Evolutionary conservation across 1,140 invertebrate species (phyloP).

Genomic region (Wasmannia auropunctata): DNA sequence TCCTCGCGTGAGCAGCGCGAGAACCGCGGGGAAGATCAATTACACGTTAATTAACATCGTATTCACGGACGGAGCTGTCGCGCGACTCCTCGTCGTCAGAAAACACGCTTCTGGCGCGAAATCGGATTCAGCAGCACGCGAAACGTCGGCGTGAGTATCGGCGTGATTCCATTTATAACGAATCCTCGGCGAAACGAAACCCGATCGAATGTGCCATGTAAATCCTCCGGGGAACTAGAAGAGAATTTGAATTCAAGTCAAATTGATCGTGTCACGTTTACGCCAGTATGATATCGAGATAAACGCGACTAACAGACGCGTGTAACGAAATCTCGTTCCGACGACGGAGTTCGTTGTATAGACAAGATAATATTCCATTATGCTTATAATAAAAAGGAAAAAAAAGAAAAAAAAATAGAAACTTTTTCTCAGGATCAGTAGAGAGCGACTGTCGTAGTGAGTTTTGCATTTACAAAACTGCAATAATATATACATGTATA

Average conservation of each 20-base stretch:
- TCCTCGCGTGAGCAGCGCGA: neutral
- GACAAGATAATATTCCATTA: conserved; percentile 1
- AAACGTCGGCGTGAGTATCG: neutral
- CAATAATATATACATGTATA: neutral
- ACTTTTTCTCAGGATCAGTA: neutral
- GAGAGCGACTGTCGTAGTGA: neutral
- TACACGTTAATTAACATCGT: conserved; percentile 22
- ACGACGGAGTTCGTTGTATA: neutral
- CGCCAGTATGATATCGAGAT: neutral
- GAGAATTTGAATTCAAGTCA: neutral
- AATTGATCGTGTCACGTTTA: neutral
- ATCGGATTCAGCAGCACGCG: neutral
- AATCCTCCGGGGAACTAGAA: neutral
- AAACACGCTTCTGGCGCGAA: neutral
- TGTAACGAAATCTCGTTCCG: neutral
- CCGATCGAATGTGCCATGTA: neutral
- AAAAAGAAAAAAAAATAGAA: neutral
- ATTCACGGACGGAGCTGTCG: neutral
- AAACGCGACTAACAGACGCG: neutral
- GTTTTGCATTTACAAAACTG: conserved; percentile 2
- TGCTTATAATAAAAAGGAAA: neutral
- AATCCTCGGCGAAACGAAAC: neutral
- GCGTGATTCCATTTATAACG: neutral
- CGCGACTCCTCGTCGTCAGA: neutral
- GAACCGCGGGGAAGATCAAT: conserved; percentile 13